A percentile compares a stretch with the other conserved stretches of the same genome.
These are phyloP conservation scores for Panulirus ornatus DNA, from an alignment of 1,140 invertebrate species.

Conservation along the genomic window DNA sequence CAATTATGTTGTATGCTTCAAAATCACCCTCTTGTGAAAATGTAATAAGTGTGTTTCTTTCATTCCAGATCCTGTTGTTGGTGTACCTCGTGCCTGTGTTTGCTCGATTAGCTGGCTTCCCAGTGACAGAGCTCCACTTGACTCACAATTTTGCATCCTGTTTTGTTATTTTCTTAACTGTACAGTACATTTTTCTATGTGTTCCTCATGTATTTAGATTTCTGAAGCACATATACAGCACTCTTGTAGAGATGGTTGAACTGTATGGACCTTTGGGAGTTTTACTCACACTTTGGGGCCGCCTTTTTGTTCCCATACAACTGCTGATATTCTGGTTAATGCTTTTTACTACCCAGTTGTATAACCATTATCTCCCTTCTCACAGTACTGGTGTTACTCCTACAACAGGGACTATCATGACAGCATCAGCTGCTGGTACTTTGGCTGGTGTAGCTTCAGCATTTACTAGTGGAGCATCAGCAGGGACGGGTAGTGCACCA, in stretches of 20 bases:
- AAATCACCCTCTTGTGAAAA: too few relatives aligned
- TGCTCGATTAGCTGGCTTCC: constrained; percentile 79
- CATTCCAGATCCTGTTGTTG: constrained; percentile 77
- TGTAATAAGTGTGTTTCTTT: not conserved
- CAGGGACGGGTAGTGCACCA: constrained; percentile 23
- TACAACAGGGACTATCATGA: constrained; percentile 41
- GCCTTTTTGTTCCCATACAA: constrained; percentile 79
- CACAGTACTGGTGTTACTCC: constrained; percentile 58
- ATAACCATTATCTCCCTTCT: constrained; percentile 75
- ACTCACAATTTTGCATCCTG: constrained; percentile 80
- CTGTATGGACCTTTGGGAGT: constrained; percentile 78
- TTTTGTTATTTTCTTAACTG: constrained; percentile 79
- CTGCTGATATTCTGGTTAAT: constrained; percentile 80
- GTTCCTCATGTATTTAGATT: constrained; percentile 79
- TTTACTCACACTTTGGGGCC: constrained; percentile 78
- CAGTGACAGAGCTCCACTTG: constrained; percentile 78
- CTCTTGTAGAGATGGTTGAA: constrained; percentile 76
- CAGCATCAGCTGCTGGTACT: constrained; percentile 38
- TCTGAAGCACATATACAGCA: constrained; percentile 77
- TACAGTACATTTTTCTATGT: constrained; percentile 78
- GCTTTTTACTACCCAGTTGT: constrained; percentile 78
- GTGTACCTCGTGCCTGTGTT: constrained; percentile 80
- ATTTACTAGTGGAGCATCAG: not conserved
- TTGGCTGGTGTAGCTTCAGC: constrained; percentile 17
- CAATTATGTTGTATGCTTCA: too few relatives aligned